Percentiles rank a stretch among this genome's conserved stretches.
These are phyloP conservation scores for Drosophila vallismaia DNA, from an alignment of 2,888 invertebrate genomes.

Conservation along the genomic window DNA sequence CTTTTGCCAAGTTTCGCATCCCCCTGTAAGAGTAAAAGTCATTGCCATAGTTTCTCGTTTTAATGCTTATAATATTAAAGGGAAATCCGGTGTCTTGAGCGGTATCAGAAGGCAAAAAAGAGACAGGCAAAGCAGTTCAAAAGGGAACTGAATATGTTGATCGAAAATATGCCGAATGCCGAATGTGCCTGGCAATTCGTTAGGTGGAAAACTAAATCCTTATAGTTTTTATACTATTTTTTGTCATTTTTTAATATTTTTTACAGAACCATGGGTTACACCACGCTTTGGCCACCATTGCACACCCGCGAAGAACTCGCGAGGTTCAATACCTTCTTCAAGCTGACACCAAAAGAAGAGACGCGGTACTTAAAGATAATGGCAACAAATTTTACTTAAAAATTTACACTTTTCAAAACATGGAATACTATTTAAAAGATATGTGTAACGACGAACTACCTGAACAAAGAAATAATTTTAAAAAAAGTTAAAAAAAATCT, in stretches of 20 bases:
- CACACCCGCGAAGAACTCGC: slow-evolving; percentile 59
- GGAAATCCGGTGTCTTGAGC: slow-evolving; percentile 11
- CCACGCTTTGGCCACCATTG: slow-evolving; percentile 69
- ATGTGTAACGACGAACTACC: too few relatives aligned
- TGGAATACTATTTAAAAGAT: too few relatives aligned
- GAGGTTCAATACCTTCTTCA: slow-evolving; percentile 44
- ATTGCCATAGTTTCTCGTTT: background rate
- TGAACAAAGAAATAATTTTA: too few relatives aligned
- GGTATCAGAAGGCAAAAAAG: slow-evolving; percentile 27
- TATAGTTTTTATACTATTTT: too few relatives aligned
- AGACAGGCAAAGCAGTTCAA: slow-evolving; percentile 49
- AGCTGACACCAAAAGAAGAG: slow-evolving; percentile 33
- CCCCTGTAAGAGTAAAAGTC: background rate
- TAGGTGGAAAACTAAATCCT: slow-evolving; percentile 34
- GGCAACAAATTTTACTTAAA: slow-evolving; percentile 29
- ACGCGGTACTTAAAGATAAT: slow-evolving; percentile 52
- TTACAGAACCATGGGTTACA: slow-evolving; percentile 53
- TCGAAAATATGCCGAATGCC: slow-evolving; percentile 51
- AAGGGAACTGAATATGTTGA: slow-evolving; percentile 46
- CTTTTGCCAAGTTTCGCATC: background rate
- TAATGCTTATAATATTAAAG: background rate
- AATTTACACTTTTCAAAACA: background rate
- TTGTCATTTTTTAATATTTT: too few relatives aligned
- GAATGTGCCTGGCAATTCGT: slow-evolving; percentile 54
- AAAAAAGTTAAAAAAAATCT: too few relatives aligned